Conservation (phyloP, 1,140 invertebrate species). For the Drosophila bocki region DNA sequence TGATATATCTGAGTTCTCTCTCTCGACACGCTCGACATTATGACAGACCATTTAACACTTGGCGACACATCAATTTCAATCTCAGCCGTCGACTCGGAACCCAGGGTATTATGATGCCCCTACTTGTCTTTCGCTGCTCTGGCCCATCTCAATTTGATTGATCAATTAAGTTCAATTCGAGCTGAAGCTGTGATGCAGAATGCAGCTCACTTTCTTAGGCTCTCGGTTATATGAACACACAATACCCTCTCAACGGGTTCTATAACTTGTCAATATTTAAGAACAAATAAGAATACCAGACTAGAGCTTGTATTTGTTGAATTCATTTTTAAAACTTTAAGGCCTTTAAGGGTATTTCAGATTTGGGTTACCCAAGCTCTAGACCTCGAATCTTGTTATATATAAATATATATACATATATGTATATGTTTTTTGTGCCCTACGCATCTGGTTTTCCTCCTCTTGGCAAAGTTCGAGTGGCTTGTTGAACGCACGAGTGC, state of each 20-base stretch:
- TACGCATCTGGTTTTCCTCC: conserved; percentile 27
- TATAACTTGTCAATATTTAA: background rate
- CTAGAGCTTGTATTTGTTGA: background rate
- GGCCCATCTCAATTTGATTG: conserved; percentile 68
- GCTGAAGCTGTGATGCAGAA: conserved; percentile 39
- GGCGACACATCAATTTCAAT: conserved; percentile 54
- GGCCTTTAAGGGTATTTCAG: conserved; percentile 3
- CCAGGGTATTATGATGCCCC: background rate
- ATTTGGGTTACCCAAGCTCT: background rate
- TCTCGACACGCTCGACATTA: conserved; percentile 48
- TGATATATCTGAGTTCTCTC: conserved; percentile 6
- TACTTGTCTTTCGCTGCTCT: background rate
- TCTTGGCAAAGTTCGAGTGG: conserved; percentile 55
- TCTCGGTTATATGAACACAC: background rate
- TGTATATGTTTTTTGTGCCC: conserved; percentile 2
- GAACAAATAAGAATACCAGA: background rate
- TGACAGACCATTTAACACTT: conserved; percentile 71
- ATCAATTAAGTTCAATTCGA: conserved; percentile 78
- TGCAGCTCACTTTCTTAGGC: conserved; percentile 22
- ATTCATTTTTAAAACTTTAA: background rate
- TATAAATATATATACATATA: background rate
- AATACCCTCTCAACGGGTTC: background rate
- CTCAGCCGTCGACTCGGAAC: conserved; percentile 35
- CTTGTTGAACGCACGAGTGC: conserved; percentile 71
- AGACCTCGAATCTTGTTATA: conserved; percentile 17